Evolutionary conservation across 2,113 vertebrate genomes (phyloP), one percentile per base, ranked within the genome.

Genomic region (Pelobates fuscus): DNA sequence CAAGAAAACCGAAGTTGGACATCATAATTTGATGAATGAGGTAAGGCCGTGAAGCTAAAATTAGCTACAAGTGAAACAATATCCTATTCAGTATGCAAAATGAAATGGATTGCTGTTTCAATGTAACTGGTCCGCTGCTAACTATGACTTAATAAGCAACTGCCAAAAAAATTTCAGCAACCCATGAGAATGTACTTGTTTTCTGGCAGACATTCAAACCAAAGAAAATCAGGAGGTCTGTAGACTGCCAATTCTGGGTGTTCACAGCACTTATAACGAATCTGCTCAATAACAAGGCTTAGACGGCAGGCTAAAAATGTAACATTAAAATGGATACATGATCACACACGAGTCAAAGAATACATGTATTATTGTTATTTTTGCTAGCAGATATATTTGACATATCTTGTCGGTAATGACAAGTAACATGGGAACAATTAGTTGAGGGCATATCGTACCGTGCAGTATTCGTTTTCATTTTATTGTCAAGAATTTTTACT

Each of bases 131-230:
- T 10, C 52, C 20, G n/a, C 7, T 23, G 52, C 52, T 55, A 55
- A 23, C 8, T 62, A 37, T n/a, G 41, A 24, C 43, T 61, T 61
- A 59, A 25, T 49, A 6, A 70, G 24, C 3, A 41, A 25, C 30
- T 23, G 67, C 67, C 52, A 44, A 43, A 37, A 37, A 29, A 8
- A 25, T 29, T 37, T 24, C 32, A 61, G 18, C 41, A 62, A 24
- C 44, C 41, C 43, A 30, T 27, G 43, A 49, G 20, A 30, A 49
- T 29, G 41, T 25, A 21, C 58, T 72, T 30, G 15, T 20, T 37
- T 11, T 21, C 60, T 72, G 70, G 70, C 70, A 63, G 43, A 52
- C 44, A 8, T 6, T 72, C 41, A 63, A 52, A 62, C 57, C 24
- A 25, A 63, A 24, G 52, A 6, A 17, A 52, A 37, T 52, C 70